Percentiles rank a stretch among this genome's conserved stretches.
phyloP scores from a whole-genome alignment of 1,140 invertebrate genomes.

The Carposina sasakii region DNA sequence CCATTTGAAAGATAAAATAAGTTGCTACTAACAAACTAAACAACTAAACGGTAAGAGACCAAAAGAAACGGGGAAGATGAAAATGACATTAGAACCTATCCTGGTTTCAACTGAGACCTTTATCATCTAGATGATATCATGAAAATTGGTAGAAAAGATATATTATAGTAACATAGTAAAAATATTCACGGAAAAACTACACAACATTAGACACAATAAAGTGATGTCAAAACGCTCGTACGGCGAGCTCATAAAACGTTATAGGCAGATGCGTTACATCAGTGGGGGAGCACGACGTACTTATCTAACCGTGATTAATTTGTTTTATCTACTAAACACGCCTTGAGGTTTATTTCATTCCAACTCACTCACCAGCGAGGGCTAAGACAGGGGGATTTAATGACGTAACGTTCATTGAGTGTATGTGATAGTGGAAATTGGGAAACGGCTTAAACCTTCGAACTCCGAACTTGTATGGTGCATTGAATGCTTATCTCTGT shows the following conservation, averaged over 20 bases:
- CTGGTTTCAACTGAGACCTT: too few relatives aligned
- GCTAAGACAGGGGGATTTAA: not conserved
- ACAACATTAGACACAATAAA: slow-evolving; percentile 37
- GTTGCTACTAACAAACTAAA: too few relatives aligned
- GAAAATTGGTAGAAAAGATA: too few relatives aligned
- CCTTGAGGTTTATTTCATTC: slow-evolving; percentile 37
- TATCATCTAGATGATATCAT: too few relatives aligned
- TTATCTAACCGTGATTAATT: slow-evolving; percentile 65
- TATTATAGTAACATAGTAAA: too few relatives aligned
- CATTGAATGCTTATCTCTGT: not conserved
- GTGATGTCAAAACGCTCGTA: slow-evolving; percentile 53
- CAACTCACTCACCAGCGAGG: too few relatives aligned
- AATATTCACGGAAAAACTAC: too few relatives aligned
- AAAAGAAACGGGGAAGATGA: too few relatives aligned
- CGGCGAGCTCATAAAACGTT: slow-evolving; percentile 61
- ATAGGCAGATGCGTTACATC: slow-evolving; percentile 53
- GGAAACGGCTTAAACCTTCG: not conserved
- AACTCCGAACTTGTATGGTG: not conserved
- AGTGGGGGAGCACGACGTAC: slow-evolving; percentile 46
- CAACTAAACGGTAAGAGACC: too few relatives aligned
- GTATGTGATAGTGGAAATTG: not conserved
- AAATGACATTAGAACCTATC: too few relatives aligned
- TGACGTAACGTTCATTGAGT: not conserved
- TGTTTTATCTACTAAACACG: slow-evolving; percentile 47
- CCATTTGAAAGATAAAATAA: too few relatives aligned